phyloP scores from a whole-genome alignment of 2,888 invertebrate species.

The Acleris literana region DNA sequence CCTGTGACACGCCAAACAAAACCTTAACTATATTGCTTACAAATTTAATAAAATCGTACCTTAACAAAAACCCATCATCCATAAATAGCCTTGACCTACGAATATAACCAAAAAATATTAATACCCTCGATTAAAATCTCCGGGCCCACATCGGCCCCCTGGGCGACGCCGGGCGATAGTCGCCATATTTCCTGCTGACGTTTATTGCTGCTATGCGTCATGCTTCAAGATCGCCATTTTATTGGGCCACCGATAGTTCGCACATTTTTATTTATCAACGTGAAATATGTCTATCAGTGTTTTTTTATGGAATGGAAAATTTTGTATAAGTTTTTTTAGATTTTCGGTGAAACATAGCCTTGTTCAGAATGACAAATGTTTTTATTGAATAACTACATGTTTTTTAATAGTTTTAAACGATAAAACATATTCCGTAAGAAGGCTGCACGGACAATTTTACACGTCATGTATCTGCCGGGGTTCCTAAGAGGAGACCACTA shows the following conservation, averaged over 20 bases:
- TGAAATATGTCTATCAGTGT: slow-evolving; percentile 1
- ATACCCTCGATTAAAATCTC: background rate
- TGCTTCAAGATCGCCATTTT: slow-evolving; percentile 3
- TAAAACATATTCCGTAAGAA: too few species aligned
- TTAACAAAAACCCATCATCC: too few species aligned
- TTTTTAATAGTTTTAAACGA: too few species aligned
- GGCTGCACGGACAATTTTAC: too few species aligned
- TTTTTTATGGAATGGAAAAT: background rate
- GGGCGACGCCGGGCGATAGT: slow-evolving; percentile 2
- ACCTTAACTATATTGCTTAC: too few species aligned
- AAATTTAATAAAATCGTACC: too few species aligned
- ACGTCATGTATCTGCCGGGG: too few species aligned
- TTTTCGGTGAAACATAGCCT: too few species aligned
- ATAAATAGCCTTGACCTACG: background rate
- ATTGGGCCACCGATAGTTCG: slow-evolving; percentile 6
- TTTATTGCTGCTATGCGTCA: slow-evolving; percentile 15
- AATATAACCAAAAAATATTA: slow-evolving; percentile 1
- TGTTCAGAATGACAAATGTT: too few species aligned
- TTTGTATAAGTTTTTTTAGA: background rate
- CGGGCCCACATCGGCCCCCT: background rate
- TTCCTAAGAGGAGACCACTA: too few species aligned
- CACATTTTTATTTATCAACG: slow-evolving; percentile 8
- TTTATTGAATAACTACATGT: too few species aligned
- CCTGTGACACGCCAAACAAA: too few species aligned
- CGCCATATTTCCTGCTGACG: slow-evolving; percentile 9